Evolutionary conservation across 1,140 invertebrate genomes (phyloP).

Genomic region (Ceratitis capitata): DNA sequence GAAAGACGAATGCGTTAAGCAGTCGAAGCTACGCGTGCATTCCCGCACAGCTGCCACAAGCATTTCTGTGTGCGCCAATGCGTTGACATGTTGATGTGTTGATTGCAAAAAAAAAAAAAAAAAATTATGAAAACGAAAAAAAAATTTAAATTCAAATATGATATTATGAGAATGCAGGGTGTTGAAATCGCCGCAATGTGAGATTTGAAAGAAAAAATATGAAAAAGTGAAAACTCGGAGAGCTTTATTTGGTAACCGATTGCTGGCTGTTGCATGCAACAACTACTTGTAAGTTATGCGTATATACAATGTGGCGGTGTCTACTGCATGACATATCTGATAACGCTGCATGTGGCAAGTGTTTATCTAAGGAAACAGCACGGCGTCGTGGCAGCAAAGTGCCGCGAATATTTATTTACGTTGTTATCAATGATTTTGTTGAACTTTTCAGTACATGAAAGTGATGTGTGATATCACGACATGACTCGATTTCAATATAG

Average conservation of each 20-base stretch:
- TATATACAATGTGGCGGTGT: neutral
- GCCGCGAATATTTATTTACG: neutral
- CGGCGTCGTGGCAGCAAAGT: neutral
- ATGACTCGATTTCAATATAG: too few species aligned
- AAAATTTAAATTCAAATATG: neutral
- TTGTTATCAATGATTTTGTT: neutral
- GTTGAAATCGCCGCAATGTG: conserved; percentile 3
- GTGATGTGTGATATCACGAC: neutral
- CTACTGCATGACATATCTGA: conserved; percentile 2
- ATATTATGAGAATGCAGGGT: neutral
- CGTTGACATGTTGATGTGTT: neutral
- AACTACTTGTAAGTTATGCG: neutral
- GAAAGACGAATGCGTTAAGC: neutral
- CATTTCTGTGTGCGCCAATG: neutral
- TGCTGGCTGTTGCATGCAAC: neutral
- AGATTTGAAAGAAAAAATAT: neutral
- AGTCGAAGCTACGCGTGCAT: neutral
- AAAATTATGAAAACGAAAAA: too few species aligned
- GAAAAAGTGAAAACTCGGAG: too few species aligned
- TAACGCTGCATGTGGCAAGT: conserved; percentile 14
- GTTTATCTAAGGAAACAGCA: neutral
- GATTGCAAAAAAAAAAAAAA: neutral
- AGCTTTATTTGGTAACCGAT: neutral
- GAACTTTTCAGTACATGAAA: neutral
- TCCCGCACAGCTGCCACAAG: conserved; percentile 23